Percentiles rank a stretch among this genome's conserved stretches.
phyloP scores from a whole-genome alignment of 2,113 vertebrate species.

The Phaetusa simplex region DNA sequence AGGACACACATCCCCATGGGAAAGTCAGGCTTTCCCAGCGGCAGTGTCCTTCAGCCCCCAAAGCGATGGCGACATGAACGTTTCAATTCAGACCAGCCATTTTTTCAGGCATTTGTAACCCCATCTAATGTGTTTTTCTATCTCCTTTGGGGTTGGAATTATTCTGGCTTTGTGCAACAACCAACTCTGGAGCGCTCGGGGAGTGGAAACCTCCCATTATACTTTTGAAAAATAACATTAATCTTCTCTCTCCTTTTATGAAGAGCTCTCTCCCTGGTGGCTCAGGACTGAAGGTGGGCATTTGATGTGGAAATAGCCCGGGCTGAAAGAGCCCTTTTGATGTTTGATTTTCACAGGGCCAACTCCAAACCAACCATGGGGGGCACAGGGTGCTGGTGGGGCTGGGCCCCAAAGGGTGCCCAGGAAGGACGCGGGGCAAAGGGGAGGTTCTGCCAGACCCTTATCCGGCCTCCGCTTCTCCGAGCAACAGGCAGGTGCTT shows the following conservation, averaged over 20 bases:
- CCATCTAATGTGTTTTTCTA: neutral
- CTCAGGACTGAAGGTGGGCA: slow-evolving; percentile 30
- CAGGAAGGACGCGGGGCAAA: neutral
- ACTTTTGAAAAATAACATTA: slow-evolving; percentile 60
- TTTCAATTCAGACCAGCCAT: neutral
- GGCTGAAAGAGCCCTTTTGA: slow-evolving; percentile 32
- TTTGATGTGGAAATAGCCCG: slow-evolving; percentile 53
- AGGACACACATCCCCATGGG: neutral
- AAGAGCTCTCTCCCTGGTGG: neutral
- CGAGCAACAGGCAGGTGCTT: neutral
- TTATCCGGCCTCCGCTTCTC: neutral
- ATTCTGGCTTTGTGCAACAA: slow-evolving; percentile 47
- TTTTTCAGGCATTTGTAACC: neutral
- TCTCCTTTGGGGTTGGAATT: slow-evolving; percentile 46
- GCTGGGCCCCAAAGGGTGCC: neutral
- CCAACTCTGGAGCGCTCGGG: neutral
- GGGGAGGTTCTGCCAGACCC: neutral
- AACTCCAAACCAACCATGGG: neutral
- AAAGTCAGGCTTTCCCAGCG: neutral
- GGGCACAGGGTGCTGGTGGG: neutral
- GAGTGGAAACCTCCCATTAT: slow-evolving; percentile 53
- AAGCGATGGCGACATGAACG: neutral
- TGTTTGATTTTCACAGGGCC: neutral
- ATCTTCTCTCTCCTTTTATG: slow-evolving; percentile 38
- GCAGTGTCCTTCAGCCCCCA: neutral